Evolutionary conservation across 2,113 vertebrate genomes (phyloP), one percentile per base, ranked within the genome.

Genomic region (Atherinomorus stipes): DNA sequence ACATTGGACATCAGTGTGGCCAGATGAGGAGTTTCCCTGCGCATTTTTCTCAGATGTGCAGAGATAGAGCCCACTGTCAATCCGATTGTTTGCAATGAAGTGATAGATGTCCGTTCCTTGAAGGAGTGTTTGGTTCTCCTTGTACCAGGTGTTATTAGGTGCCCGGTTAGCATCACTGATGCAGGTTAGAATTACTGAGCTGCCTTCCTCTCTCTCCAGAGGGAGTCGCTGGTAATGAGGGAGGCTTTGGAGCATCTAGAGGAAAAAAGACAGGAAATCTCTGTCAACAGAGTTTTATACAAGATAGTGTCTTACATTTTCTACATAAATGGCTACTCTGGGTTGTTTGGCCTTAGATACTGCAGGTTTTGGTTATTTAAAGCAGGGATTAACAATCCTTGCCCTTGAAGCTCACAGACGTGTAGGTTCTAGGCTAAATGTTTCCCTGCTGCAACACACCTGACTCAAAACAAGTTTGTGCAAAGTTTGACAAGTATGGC

Each of bases 81-180:
- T n/a, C 7, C 19, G 21, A 7, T 10, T 38, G 28, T 38, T 37
- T 3, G n/a, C n/a, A 11, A 2, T 12, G 11, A 58, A 58, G 11
- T 21, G 28, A 58, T 21, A 37, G 1, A 28, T 0, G 18, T 2
- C 8, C 15, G 18, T 18, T 34, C 5, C 44, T 47, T 47, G 16
- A 7, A 2, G 44, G 1, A 19, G 22, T 19, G 9, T 4, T 10
- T 25, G 25, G 11, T 57, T 21, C 2, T 34, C 19, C 68, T 71
- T 83, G 65, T 64, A 80, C 80, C 69, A 83, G 52, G 31, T 72
- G 49, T 64, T 64, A 1, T 1, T 51, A 64, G 75, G 66, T 67
- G 37, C 23, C 42, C 78, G 78, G 58, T 75, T 71, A 28, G 78
- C 54, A 25, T 69, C 53, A 34, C 53, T 59, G 15, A 16, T 50